Evolutionary conservation across 35 echinoderm and acorn worm species (phyloP), one percentile per base, ranked within the genome.

Genomic region (Stichopus chloronotus): DNA sequence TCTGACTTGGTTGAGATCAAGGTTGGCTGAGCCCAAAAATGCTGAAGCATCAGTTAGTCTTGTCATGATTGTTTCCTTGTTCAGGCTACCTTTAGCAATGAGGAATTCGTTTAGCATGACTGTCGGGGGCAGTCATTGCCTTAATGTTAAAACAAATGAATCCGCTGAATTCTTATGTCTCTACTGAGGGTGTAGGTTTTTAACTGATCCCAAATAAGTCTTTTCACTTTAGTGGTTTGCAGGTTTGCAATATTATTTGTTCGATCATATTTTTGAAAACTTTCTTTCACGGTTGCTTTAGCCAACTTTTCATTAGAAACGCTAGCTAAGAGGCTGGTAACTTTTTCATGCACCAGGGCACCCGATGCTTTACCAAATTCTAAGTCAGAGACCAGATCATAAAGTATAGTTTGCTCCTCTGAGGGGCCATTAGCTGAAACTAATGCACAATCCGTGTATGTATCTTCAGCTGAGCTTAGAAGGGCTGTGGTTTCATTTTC

Each of bases 51-150:
- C 90, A 8, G 58, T 89, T 12, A 30, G 19, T 71, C 61, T 89
- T 8, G 87, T 89, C 60, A 88, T 63, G 0, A 88, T 25, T 12
- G 86, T 88, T 69, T 59, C 86, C 63, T 88, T 91, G 21, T 91
- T 24, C 43, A 79, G 17, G 59, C 8, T 58, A 30, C 11, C 13
- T 17, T 91, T 53, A 17, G 10, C 12, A 9, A 24, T 52, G 4
- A 12, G n/a, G 74, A 91, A 78, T 19, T 91, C 90, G 53, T 91
- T 76, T 7, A 91, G 20, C 25, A 24, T 91, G 5, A 71, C 74
- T 53, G 53, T 79, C 53, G 78, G 25, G 25, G 53, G 90, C 90
- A 16, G 69, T 91, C 74, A 79, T 78, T 16, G 68, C 71, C 55
- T 91, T 78, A 9, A 91, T 58, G 30, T 78, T 76, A 4, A 52